These are phyloP conservation scores for Tympanuchus pallidicinctus DNA, from an alignment of 2,113 vertebrate genomes.

Conservation along the genomic window DNA sequence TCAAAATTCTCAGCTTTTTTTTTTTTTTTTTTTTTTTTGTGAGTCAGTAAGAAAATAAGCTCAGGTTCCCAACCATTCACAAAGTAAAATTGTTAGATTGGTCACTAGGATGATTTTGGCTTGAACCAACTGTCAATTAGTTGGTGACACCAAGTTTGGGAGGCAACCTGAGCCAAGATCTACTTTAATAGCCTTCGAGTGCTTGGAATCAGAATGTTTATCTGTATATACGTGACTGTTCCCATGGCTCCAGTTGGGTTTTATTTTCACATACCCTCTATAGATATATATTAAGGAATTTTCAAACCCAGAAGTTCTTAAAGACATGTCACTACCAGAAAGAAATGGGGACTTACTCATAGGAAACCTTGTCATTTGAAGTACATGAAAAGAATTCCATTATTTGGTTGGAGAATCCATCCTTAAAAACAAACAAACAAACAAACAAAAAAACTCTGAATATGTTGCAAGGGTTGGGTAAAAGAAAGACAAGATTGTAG, in stretches of 20 bases:
- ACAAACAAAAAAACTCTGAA: background rate
- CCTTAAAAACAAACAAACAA: background rate
- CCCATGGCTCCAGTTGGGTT: background rate
- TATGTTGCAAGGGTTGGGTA: background rate
- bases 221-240: background rate
- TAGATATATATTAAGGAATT: background rate
- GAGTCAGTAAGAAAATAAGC: background rate
- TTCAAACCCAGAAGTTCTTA: background rate
- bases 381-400: rapidly evolving
- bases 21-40: background rate
- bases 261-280: background rate
- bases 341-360: background rate
- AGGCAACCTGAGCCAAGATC: background rate
- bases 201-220: background rate
- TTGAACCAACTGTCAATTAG: background rate
- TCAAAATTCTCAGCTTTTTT: background rate
- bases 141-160: background rate
- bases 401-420: background rate
- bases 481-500: background rate
- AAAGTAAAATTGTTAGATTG: rapidly evolving
- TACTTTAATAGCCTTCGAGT: background rate
- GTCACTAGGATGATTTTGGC: background rate
- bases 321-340: background rate
- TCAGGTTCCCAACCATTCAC: background rate
- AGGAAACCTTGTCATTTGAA: background rate